Percentiles rank a stretch among this genome's conserved stretches.
phyloP scores from a whole-genome alignment of 2,113 vertebrate species.

The Gopherus flavomarginatus region DNA sequence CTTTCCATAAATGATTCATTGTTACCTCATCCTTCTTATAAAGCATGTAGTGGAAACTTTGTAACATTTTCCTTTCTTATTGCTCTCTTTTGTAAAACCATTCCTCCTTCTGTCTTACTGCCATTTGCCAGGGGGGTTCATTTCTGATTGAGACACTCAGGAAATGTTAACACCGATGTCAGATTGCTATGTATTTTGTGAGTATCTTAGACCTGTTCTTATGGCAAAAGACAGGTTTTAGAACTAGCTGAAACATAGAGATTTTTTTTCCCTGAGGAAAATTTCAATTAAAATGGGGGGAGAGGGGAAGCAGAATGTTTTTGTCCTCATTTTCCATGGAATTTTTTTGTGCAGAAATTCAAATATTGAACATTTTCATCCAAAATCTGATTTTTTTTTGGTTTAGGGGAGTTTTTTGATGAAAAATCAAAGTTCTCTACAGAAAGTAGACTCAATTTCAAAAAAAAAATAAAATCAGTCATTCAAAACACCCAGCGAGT shows the following conservation, averaged over 20 bases:
- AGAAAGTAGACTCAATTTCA: neutral
- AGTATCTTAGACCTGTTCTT: constrained; percentile 59
- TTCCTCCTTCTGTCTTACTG: constrained; percentile 61
- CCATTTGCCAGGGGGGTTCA: constrained; percentile 65
- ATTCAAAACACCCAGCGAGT: neutral
- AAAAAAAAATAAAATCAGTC: neutral
- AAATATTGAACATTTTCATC: neutral
- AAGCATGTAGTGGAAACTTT: constrained; percentile 53
- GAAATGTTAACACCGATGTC: constrained; percentile 63
- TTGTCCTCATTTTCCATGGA: neutral
- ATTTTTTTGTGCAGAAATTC: neutral
- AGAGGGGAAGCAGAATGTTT: neutral
- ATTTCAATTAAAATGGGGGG: neutral
- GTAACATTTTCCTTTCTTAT: constrained; percentile 54
- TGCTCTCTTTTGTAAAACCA: constrained; percentile 69
- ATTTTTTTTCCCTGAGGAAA: neutral
- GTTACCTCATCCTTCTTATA: constrained; percentile 47
- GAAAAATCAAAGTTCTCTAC: neutral
- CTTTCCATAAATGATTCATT: constrained; percentile 47
- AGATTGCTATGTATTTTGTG: constrained; percentile 68
- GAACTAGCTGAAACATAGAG: neutral
- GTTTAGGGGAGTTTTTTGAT: neutral
- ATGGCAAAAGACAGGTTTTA: neutral
- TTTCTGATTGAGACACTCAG: constrained; percentile 64
- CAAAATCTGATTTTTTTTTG: neutral